Evolutionary conservation across 2,113 vertebrate genomes (phyloP).

Genomic region (Sphaerodactylus townsendi): DNA sequence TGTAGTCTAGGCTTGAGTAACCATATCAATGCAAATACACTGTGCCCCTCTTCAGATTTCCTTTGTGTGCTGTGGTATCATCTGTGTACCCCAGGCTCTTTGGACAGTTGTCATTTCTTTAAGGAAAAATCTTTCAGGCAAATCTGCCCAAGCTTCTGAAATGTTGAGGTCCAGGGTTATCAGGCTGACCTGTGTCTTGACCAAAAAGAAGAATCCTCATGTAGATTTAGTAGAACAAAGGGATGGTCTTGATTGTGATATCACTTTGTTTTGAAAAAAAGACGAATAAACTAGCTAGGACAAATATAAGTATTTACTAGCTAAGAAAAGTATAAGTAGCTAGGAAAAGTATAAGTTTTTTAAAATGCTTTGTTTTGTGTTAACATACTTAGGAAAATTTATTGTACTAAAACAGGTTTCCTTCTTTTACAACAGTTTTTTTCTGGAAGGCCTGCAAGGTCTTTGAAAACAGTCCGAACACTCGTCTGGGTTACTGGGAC

Average conservation of each 20-base stretch:
- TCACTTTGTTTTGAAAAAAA: not conserved
- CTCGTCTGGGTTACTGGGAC: constrained; percentile 72
- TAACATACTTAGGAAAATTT: not conserved
- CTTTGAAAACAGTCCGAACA: constrained; percentile 76
- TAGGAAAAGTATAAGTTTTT: not conserved
- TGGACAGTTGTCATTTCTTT: not conserved
- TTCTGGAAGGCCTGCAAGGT: constrained; percentile 85
- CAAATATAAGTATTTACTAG: not conserved
- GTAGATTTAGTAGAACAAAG: not conserved
- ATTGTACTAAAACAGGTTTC: constrained; percentile 31
- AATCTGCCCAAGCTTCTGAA: not conserved
- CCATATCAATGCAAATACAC: no score
- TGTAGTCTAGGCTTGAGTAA: no score
- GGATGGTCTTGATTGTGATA: not conserved
- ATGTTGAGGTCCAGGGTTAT: not conserved
- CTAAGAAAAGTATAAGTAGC: not conserved
- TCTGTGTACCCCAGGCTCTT: not conserved
- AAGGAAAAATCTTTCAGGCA: not conserved
- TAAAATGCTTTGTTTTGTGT: not conserved
- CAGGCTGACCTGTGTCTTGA: not conserved
- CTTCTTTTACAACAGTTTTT: constrained; percentile 64
- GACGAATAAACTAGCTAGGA: not conserved
- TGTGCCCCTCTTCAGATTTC: not conserved
- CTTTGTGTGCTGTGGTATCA: not conserved
- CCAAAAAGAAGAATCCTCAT: not conserved